Evolutionary conservation across 2,113 vertebrate species (phyloP).

Genomic region (Lamprologus sp.): DNA sequence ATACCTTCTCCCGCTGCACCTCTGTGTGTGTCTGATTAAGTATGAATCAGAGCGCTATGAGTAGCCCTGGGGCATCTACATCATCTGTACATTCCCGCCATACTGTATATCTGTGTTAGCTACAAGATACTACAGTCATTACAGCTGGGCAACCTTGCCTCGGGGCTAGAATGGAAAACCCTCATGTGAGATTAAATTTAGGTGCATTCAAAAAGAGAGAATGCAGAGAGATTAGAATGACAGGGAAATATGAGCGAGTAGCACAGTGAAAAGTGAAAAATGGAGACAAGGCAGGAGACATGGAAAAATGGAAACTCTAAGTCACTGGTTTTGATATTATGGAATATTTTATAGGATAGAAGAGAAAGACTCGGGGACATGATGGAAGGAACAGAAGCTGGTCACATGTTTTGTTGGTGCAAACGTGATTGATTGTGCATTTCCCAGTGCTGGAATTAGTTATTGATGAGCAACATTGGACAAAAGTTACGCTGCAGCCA

Average conservation of each 20-base stretch:
- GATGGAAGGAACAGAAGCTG: not conserved
- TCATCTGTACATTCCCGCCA: not conserved
- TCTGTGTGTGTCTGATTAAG: not conserved
- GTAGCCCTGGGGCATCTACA: not conserved
- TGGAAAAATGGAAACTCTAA: not conserved
- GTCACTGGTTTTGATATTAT: not conserved
- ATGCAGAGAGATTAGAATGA: not conserved
- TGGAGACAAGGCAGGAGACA: not conserved
- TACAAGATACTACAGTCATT: not conserved
- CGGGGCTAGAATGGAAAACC: not conserved
- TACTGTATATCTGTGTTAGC: not conserved
- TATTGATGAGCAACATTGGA: conserved; percentile 40
- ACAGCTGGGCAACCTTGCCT: not conserved
- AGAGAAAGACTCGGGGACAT: not conserved
- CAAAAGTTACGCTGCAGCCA: conserved; percentile 13
- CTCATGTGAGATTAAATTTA: not conserved
- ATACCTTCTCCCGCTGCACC: not conserved
- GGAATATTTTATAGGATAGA: not conserved
- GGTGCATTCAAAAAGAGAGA: not conserved
- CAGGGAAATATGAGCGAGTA: not conserved
- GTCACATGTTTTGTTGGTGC: not conserved
- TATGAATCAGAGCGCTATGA: not conserved
- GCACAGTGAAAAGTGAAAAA: not conserved
- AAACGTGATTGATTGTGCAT: conserved; percentile 1
- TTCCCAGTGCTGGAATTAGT: conserved; percentile 6